Percentiles rank a stretch among this genome's conserved stretches.
phyloP scores from a whole-genome alignment of 2,113 vertebrate species.

The Alethe diademata region DNA sequence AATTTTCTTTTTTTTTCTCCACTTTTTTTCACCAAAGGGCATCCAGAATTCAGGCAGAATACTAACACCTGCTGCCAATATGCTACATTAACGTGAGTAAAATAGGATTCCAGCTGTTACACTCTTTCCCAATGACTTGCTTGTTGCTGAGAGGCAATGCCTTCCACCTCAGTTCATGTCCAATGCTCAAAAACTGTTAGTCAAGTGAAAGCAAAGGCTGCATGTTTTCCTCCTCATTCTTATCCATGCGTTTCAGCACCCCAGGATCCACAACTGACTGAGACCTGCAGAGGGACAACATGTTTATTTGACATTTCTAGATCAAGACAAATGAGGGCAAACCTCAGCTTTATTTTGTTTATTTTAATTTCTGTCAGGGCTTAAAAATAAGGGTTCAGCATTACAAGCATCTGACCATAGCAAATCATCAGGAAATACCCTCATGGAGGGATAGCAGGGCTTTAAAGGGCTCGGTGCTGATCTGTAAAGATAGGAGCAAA shows the following conservation, averaged over 20 bases:
- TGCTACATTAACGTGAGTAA: constrained; percentile 76
- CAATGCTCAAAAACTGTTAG: constrained; percentile 69
- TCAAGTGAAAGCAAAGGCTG: constrained; percentile 97
- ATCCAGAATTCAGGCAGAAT: constrained; percentile 67
- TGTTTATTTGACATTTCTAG: constrained; percentile 24
- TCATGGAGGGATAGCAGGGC: neutral
- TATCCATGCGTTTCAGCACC: constrained; percentile 90
- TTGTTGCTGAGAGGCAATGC: constrained; percentile 65
- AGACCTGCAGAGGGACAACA: constrained; percentile 79
- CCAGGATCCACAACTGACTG: constrained; percentile 97
- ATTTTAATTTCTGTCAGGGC: neutral
- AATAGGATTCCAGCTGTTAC: constrained; percentile 67
- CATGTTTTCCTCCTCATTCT: constrained; percentile 95
- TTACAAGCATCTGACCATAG: neutral
- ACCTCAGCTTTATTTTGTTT: neutral
- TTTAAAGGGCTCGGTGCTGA: neutral
- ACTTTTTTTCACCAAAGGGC: constrained; percentile 60
- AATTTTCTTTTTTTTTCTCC: neutral
- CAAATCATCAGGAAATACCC: neutral
- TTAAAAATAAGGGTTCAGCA: neutral
- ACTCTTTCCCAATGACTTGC: constrained; percentile 56
- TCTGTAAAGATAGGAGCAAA: neutral
- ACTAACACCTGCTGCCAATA: constrained; percentile 69
- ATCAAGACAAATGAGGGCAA: neutral
- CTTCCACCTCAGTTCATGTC: constrained; percentile 50